A percentile compares a stretch with the other conserved stretches of the same genome.
Conservation (phyloP, 2,113 vertebrate genomes). For the western clawed frog (Xenopus tropicalis) region DNA sequence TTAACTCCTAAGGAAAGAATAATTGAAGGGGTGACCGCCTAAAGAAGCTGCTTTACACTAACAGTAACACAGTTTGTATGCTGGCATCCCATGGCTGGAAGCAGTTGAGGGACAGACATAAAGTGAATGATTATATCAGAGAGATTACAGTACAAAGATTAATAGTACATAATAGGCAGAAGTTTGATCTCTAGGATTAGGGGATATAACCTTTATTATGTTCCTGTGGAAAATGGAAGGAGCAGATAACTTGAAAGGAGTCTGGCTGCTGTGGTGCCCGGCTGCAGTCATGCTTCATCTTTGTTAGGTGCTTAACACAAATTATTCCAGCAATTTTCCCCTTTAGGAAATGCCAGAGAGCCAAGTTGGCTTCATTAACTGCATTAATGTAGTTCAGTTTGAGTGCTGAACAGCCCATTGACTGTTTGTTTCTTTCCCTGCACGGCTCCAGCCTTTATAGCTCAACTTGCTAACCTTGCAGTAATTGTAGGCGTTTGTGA, state of each 20-base stretch:
- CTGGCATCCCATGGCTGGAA: neutral
- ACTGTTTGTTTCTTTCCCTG: neutral
- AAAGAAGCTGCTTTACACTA: neutral
- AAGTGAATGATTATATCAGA: neutral
- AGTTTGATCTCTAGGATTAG: accelerated
- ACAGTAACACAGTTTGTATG: neutral
- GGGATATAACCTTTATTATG: neutral
- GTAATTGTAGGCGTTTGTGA: too few relatives aligned
- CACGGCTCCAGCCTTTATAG: neutral
- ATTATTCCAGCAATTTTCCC: too few relatives aligned
- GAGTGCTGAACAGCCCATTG: neutral
- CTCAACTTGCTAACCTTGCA: neutral
- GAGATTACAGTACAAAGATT: neutral
- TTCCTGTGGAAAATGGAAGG: too few relatives aligned
- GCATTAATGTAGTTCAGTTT: neutral
- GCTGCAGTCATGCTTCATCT: too few relatives aligned
- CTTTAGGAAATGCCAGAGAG: too few relatives aligned
- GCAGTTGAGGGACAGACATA: neutral
- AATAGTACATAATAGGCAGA: slow-evolving; percentile 3
- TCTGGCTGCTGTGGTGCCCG: too few relatives aligned
- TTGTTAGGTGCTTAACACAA: too few relatives aligned
- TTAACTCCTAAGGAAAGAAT: neutral
- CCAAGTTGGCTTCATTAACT: neutral
- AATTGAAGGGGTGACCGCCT: slow-evolving; percentile 11
- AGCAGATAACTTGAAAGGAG: too few relatives aligned